A percentile compares a stretch with the other conserved stretches of the same genome.
Evolutionary conservation across 2,113 vertebrate species (phyloP).

Genomic region (Pica pica): DNA sequence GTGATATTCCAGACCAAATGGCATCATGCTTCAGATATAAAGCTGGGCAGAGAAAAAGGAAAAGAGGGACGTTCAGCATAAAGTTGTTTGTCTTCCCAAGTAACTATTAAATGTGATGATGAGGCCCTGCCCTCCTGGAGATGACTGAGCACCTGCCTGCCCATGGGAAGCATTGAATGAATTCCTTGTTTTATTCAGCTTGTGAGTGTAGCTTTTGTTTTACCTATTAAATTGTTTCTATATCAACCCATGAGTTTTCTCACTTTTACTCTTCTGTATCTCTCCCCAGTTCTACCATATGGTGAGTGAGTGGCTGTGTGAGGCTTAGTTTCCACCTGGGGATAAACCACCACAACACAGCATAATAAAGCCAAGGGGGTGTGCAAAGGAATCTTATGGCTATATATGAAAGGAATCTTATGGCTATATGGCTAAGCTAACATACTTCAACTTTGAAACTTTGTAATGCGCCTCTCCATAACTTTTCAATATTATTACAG

Average conservation of each 20-base stretch:
- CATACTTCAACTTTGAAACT: background rate
- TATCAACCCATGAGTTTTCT: background rate
- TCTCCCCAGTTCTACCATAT: background rate
- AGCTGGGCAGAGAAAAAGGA: rapidly evolving
- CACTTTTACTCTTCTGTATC: background rate
- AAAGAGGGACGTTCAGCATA: rapidly evolving
- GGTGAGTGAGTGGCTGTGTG: background rate
- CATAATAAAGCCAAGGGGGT: background rate
- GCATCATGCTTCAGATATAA: background rate
- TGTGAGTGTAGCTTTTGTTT: background rate
- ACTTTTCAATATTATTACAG: background rate
- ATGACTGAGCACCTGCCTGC: background rate
- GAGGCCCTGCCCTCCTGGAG: background rate
- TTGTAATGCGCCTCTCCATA: background rate
- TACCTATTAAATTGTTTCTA: background rate
- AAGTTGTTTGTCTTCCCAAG: background rate
- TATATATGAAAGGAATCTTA: background rate
- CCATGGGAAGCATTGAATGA: background rate
- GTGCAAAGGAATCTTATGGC: background rate
- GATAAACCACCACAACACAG: rapidly evolving
- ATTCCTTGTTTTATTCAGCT: background rate
- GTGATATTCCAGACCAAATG: background rate
- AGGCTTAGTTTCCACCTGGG: background rate
- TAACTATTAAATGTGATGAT: background rate
- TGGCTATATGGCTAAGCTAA: background rate